Conservation (phyloP, 2,888 invertebrate genomes). For the Lepas anatifera region DNA sequence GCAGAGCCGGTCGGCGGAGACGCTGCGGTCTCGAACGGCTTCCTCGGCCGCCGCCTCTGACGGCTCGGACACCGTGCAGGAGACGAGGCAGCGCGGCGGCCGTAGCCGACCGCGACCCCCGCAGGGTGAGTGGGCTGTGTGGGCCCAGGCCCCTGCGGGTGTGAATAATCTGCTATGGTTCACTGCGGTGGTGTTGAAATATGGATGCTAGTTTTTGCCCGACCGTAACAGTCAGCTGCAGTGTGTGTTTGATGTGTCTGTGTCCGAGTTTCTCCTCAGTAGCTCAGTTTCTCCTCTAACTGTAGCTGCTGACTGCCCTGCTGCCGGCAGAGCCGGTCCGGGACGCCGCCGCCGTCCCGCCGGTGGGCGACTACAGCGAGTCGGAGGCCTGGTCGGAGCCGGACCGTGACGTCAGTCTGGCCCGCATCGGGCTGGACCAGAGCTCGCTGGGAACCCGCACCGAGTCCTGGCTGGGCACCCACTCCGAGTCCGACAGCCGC, state of each 20-base stretch:
- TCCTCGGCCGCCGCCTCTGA: not conserved
- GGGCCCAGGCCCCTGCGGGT: not conserved
- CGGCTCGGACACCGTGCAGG: not conserved
- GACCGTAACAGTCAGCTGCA: no score
- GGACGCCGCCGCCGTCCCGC: not conserved
- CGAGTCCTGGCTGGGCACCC: slow-evolving; percentile 16
- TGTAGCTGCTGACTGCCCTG: no score
- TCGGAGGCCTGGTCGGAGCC: slow-evolving; percentile 82
- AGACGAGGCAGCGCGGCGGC: not conserved
- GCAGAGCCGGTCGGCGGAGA: not conserved
- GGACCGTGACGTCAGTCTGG: slow-evolving; percentile 64
- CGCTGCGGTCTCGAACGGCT: not conserved
- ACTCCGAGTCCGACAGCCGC: not conserved
- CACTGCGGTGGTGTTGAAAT: no score
- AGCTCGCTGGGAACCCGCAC: slow-evolving; percentile 18
- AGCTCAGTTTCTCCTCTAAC: no score
- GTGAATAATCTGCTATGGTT: no score
- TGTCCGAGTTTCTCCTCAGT: no score
- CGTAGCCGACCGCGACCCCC: not conserved
- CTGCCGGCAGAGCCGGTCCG: not conserved
- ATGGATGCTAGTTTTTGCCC: no score
- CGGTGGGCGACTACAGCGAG: slow-evolving; percentile 38
- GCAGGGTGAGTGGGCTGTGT: not conserved
- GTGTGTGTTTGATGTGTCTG: no score
- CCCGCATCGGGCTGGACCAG: slow-evolving; percentile 51